Percentiles rank a stretch among this genome's conserved stretches.
phyloP scores from a whole-genome alignment of 2,113 vertebrate species.

The Lepisosteus osseus region DNA sequence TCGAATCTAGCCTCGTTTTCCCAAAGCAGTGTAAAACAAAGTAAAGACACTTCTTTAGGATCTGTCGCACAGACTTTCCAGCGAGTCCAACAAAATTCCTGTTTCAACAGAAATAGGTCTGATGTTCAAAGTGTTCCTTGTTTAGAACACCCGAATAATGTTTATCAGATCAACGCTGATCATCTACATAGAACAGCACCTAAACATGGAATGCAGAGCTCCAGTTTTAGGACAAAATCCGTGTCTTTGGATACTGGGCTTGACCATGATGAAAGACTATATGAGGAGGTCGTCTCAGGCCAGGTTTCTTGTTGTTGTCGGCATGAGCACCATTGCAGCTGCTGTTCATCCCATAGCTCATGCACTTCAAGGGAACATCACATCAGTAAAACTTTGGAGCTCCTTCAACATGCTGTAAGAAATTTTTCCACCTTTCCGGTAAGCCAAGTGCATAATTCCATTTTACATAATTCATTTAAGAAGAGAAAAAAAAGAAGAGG shows the following conservation, averaged over 20 bases:
- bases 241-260: constrained; percentile 48
- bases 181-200: neutral
- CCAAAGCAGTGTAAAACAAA: constrained; percentile 16
- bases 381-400: constrained; percentile 25
- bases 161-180: neutral
- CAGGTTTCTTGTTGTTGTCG: neutral
- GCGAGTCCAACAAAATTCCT: constrained; percentile 8
- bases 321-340: constrained; percentile 21
- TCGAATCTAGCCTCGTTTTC: constrained; percentile 35
- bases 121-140: too few relatives aligned
- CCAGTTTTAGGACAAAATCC: constrained; percentile 36
- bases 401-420: constrained; percentile 29
- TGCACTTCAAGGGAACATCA: neutral
- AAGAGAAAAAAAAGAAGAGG: neutral
- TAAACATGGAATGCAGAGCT: neutral
- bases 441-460: constrained; percentile 31
- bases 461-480: neutral
- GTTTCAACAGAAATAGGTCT: neutral
- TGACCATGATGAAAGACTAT: neutral
- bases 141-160: neutral
- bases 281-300: neutral
- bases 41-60: constrained; percentile 13
- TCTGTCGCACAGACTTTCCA: neutral
- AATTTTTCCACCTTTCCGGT: constrained; percentile 35
- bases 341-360: neutral